Base-by-base conservation (phyloP, 1,140 invertebrate genomes). In the Leptestheria dahalacensis region DNA sequence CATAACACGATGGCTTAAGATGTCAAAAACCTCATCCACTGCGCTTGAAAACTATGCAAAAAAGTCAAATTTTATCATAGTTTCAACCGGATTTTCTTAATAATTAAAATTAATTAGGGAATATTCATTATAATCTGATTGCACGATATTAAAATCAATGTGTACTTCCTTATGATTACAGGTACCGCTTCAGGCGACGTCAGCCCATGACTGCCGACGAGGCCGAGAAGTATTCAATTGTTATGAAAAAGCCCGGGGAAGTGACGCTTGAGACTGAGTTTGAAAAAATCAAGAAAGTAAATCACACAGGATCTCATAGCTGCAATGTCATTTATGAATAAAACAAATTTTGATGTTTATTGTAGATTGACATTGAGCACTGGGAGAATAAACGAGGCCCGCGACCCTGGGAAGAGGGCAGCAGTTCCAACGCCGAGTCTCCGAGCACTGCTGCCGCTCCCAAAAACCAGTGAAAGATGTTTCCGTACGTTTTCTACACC, bases 381-480 rank as follows among this genome's bases (percentile, higher is more conserved):
- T 91, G 86, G 86, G 76, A 85, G 68, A 88, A 88, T 66, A 79
- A 82, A 61, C 72, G 86, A 68, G 84, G 84, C 2, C 80, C 85
- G 4, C 73, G 87, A 60, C 86, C 86, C 12, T 90, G 86, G 86
- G 85, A 89, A 67, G 78, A 84, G 66, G 57, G 65, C 50, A 50
- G 3, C n/a, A n/a, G n/a, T n/a, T n/a, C n/a, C n/a, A n/a, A 24
- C 3, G 26, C 28, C 23, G 29, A 46, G 26, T 48, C n/a, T 12
- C 12, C 25, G 46, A 24, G n/a, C n/a, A n/a, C n/a, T n/a, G n/a
- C n/a, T n/a, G n/a, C n/a, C n/a, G n/a, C n/a, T n/a, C n/a, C n/a
- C n/a, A 50, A n/a, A 10, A 23, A 12, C n/a, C 24, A 26, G 12
- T 47, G 12, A 55, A 25, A 29, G 20, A 49, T 48, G 57, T 24